Conservation (phyloP, 2,888 invertebrate genomes). For the Perizoma flavofasciatum region DNA sequence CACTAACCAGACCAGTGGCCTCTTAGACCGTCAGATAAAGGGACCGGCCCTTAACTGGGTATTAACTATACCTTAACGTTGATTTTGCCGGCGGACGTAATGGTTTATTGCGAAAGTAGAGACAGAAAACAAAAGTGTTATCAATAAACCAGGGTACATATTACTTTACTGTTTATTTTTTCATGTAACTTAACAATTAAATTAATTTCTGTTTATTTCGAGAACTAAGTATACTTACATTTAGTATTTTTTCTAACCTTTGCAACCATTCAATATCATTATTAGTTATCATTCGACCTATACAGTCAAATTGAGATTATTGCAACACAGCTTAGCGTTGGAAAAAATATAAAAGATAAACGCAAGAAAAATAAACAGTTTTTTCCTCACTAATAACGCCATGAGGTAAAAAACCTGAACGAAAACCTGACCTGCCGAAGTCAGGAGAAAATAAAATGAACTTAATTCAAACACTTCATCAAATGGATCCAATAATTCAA, state of each 20-base stretch:
- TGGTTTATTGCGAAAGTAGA: slow-evolving; percentile 13
- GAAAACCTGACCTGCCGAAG: not conserved
- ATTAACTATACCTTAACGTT: slow-evolving; percentile 27
- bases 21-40: slow-evolving; percentile 10
- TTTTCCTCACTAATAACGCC: too few species aligned
- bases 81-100: slow-evolving; percentile 14
- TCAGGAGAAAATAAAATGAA: not conserved
- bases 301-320: too few species aligned
- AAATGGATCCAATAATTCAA: slow-evolving; percentile 4
- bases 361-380: too few species aligned
- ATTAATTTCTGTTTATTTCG: too few species aligned
- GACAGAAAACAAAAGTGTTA: slow-evolving; percentile 8
- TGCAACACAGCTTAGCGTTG: too few species aligned
- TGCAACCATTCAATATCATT: too few species aligned
- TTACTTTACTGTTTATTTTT: too few species aligned
- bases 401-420: not conserved
- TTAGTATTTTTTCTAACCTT: too few species aligned
- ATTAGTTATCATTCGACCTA: too few species aligned
- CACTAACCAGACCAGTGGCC: slow-evolving; percentile 5
- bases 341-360: too few species aligned
- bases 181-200: not conserved
- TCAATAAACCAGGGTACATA: too few species aligned
- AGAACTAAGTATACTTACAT: too few species aligned
- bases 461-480: slow-evolving; percentile 1
- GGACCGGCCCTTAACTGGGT: slow-evolving; percentile 17